Conservation (phyloP, 1,140 invertebrate species). For the Triops longicaudatus region DNA sequence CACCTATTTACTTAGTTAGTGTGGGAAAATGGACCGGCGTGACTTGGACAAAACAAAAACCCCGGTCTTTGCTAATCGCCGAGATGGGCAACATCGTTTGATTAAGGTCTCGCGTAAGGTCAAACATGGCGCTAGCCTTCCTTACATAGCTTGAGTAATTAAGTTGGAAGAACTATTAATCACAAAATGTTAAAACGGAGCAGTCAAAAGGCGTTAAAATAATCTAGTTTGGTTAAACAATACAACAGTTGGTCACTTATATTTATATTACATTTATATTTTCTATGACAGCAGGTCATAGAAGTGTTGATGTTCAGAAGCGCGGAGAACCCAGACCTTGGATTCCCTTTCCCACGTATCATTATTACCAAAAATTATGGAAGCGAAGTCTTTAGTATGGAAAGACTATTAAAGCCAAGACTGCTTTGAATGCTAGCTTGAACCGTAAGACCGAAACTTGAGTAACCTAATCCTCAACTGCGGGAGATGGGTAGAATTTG, state of each 20-base stretch:
- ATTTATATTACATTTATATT: no score
- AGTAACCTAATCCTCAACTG: background rate
- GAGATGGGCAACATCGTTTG: background rate
- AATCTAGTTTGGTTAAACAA: no score
- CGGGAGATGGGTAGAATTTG: background rate
- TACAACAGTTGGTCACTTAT: no score
- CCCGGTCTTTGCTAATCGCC: background rate
- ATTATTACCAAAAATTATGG: background rate
- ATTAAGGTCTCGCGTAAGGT: background rate
- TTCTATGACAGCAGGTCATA: no score
- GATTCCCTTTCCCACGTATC: background rate
- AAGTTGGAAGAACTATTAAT: background rate
- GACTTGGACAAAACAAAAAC: background rate
- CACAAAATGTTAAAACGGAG: background rate
- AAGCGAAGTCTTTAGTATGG: background rate
- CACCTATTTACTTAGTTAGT: background rate
- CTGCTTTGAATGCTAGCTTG: background rate
- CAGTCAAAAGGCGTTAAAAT: no score
- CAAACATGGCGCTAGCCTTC: background rate
- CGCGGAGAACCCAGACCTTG: background rate
- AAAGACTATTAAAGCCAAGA: background rate
- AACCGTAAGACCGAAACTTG: background rate
- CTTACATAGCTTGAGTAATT: background rate
- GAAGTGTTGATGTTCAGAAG: background rate
- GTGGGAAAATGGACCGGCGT: background rate